Base-by-base conservation (phyloP, 2,888 invertebrate species). In the Netelia virgata region DNA sequence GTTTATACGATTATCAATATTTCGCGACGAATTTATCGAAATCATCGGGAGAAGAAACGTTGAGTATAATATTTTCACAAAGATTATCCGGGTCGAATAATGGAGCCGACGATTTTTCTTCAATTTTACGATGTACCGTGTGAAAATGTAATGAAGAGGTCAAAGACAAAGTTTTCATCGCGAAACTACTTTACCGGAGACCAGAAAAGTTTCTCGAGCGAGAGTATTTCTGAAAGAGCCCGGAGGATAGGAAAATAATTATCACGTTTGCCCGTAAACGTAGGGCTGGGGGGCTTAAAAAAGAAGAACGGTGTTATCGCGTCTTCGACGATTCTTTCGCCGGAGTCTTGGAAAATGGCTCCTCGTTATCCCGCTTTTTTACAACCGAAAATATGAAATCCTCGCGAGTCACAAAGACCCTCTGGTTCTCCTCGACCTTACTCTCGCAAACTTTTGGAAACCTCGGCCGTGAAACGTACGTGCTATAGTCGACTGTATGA, bases 241-340 rank as follows among this genome's bases (percentile, higher is more conserved):
- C 57, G 75, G 64, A 63, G 83, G 80, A 61, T 77, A 59, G 50
- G 77, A 69, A 76, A 84, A 84, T 80, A 80, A 84, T 84, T 84
- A 80, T 80, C 80, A 79, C 80, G 80, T 84, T 83, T 72, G 70
- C 74, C 63, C 59, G 50, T 23, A 70, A 36, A 63, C n/a, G 47
- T 47, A 50, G 16, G 10, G 23, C n/a, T 5, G n/a, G 55, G n/a
- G 36, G 55, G 47, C 11, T 53, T 16, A 47, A 16, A 23, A 61
- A 76, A 43, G 47, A 63, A 43, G 53, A 41, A 72, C 53, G 80
- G 59, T 76, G 64, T 70, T 77, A 77, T 75, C 68, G 36, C 64
- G 16, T n/a, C 11, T 23, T 57, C 28, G 23, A 59, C 57, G 43
- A 47, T 68, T 76, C 66, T 68, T 74, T 18, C 66, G 28, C 36